Evolutionary conservation across 92 coral and sea anemone genomes (phyloP), one percentile per base, ranked within the genome.

Genomic region (Epizoanthus scotinus): DNA sequence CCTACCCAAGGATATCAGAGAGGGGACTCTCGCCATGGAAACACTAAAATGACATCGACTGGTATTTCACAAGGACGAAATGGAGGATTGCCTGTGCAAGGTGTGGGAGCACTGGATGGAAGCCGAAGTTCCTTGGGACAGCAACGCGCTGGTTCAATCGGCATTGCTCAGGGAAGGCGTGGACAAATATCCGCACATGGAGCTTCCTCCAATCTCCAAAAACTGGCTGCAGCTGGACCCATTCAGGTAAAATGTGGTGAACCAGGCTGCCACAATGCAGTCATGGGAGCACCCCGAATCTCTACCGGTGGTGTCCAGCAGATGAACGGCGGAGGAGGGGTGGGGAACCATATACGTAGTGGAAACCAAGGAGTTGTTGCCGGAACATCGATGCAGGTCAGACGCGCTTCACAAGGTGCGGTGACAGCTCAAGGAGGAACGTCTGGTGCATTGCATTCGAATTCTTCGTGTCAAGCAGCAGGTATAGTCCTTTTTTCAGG

Each of bases 241-340:
- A 22, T 59, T 59, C 81, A 75, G 44, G 81, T 67, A 40, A 38
- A 58, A 29, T 75, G 61, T 58, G 68, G 68, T 13, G 25, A 12
- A 3, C 29, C 38, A 8, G 17, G 5, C 14, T 3, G 53, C 38
- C 38, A 18, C 15, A 55, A 54, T 34, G 14, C 22, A 40, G 54
- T 38, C 17, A 34, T 67, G 61, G 18, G 34, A 24, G 31, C 29
- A 34, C 10, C 34, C 22, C 34, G 27, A 49, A 26, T 54, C 15
- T 59, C 49, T 58, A 17, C 34, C 49, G 31, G 1, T 40, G 38
- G 29, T 59, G 29, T 21, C 81, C 9, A 47, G 14, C 15, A 47
- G 3, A 10, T 47, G 10, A 47, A 47, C 52, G 52, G 52, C 13
- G 52, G 52, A 14, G 52, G 9, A 47, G 52, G 9, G 52, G 52